Evolutionary conservation across 2,797 vertebrate species (phyloP).

Genomic region (Typhlichthys subterraneus): DNA sequence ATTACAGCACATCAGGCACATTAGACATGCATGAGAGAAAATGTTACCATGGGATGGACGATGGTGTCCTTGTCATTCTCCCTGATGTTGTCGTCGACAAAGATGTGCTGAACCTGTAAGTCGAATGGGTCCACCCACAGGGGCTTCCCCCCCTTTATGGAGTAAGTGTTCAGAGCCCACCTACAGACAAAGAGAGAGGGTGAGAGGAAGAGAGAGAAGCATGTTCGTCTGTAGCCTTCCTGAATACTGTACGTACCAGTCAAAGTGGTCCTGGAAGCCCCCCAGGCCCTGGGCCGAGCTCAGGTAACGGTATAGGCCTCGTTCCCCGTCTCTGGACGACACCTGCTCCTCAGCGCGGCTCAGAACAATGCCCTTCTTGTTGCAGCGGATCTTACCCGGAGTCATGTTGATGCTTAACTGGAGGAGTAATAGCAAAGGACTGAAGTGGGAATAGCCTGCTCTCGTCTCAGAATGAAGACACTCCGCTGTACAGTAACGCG

Average conservation of each 20-base stretch:
- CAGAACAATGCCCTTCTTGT: slow-evolving; percentile 69
- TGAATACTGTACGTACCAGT: slow-evolving; percentile 75
- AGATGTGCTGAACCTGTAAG: slow-evolving; percentile 83
- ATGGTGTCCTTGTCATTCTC: slow-evolving; percentile 83
- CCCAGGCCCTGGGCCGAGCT: slow-evolving; percentile 79
- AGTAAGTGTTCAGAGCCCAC: slow-evolving; percentile 84
- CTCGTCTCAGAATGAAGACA: neutral
- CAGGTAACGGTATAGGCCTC: slow-evolving; percentile 71
- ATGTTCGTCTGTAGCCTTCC: too few relatives aligned
- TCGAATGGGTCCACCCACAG: slow-evolving; percentile 89
- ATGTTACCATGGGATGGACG: slow-evolving; percentile 81
- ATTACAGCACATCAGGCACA: neutral
- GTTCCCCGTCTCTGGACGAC: slow-evolving; percentile 36
- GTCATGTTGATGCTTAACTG: slow-evolving; percentile 80
- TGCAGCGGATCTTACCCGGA: slow-evolving; percentile 85
- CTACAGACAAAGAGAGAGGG: slow-evolving; percentile 47
- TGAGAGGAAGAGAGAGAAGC: neutral
- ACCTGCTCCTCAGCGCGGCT: slow-evolving; percentile 57
- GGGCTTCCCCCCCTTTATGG: slow-evolving; percentile 84
- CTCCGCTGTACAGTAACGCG: neutral
- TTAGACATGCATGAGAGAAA: neutral
- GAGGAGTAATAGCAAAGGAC: slow-evolving; percentile 4
- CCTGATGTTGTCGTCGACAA: slow-evolving; percentile 90
- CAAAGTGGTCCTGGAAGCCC: slow-evolving; percentile 90
- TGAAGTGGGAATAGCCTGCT: neutral